phyloP scores from a whole-genome alignment of 1,140 invertebrate species.

The Asbolus verrucosus region DNA sequence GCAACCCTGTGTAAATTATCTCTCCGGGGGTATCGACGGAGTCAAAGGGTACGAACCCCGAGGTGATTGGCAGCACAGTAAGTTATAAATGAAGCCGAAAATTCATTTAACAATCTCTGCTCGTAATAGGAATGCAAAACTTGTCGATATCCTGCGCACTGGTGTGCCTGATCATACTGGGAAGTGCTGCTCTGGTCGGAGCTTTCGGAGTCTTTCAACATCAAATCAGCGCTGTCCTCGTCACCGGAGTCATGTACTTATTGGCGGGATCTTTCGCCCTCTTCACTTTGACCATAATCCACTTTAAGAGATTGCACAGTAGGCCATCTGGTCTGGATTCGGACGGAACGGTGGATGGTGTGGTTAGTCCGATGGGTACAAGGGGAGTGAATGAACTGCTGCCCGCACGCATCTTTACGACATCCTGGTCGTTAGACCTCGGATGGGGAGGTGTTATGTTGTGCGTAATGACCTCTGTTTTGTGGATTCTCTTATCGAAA shows the following conservation, averaged over 20 bases:
- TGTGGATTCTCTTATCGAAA: conserved; percentile 90
- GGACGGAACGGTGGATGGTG: conserved; percentile 77
- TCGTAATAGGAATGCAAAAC: conserved; percentile 96
- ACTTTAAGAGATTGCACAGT: conserved; percentile 85
- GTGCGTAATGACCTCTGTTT: conserved; percentile 80
- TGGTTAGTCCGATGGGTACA: conserved; percentile 69
- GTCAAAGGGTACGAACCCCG: conserved; percentile 75
- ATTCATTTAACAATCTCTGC: no score
- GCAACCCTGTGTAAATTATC: conserved; percentile 81
- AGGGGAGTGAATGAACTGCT: conserved; percentile 62
- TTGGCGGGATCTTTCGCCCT: conserved; percentile 88
- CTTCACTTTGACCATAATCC: conserved; percentile 90
- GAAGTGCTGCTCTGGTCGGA: conserved; percentile 84
- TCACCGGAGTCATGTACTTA: conserved; percentile 92
- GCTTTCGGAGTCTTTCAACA: conserved; percentile 86
- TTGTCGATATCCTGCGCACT: conserved; percentile 91
- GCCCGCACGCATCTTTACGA: conserved; percentile 77
- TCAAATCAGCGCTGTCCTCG: conserved; percentile 89
- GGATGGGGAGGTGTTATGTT: conserved; percentile 85
- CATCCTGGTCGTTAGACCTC: conserved; percentile 85
- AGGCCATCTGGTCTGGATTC: conserved; percentile 68
- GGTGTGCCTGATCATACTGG: conserved; percentile 88
- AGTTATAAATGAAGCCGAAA: conserved; percentile 63
- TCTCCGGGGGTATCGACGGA: conserved; percentile 74
- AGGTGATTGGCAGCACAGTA: conserved; percentile 86